Conservation (phyloP, 2,797 vertebrate species). For the Gouania willdenowi region DNA sequence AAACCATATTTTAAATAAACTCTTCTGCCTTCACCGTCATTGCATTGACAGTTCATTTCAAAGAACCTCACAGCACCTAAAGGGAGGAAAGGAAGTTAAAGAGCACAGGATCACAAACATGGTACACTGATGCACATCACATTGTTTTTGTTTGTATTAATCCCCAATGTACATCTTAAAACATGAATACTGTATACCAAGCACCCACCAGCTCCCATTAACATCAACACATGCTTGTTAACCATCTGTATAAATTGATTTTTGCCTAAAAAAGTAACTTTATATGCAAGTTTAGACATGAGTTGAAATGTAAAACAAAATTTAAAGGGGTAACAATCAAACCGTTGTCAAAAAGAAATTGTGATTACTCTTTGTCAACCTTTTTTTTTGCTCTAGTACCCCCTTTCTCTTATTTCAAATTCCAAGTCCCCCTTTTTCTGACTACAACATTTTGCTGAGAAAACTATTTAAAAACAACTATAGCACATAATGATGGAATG, state of each 20-base stretch:
- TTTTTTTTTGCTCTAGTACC: no score
- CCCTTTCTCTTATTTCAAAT: no score
- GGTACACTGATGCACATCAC: slow-evolving; percentile 76
- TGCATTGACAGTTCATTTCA: slow-evolving; percentile 78
- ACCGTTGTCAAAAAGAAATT: slow-evolving; percentile 4
- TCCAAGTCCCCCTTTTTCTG: no score
- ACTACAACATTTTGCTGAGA: no score
- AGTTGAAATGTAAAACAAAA: no score
- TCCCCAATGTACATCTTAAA: slow-evolving; percentile 73
- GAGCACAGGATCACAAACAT: slow-evolving; percentile 69
- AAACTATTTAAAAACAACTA: no score
- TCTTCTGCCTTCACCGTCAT: slow-evolving; percentile 72
- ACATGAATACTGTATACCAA: slow-evolving; percentile 43
- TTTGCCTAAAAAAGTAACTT: slow-evolving; percentile 40
- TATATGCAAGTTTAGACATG: slow-evolving; percentile 45
- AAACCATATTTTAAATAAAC: slow-evolving; percentile 60
- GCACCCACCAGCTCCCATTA: slow-evolving; percentile 48
- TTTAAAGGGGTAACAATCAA: no score
- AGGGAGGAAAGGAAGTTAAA: slow-evolving; percentile 66
- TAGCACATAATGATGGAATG: no score
- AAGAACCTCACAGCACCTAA: slow-evolving; percentile 72
- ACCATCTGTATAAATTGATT: slow-evolving; percentile 47
- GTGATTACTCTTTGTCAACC: slow-evolving; percentile 1
- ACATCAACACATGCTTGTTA: slow-evolving; percentile 51
- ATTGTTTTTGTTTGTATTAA: slow-evolving; percentile 73